phyloP scores from a whole-genome alignment of 2,113 vertebrate species.

The Micronycteris hirsuta region DNA sequence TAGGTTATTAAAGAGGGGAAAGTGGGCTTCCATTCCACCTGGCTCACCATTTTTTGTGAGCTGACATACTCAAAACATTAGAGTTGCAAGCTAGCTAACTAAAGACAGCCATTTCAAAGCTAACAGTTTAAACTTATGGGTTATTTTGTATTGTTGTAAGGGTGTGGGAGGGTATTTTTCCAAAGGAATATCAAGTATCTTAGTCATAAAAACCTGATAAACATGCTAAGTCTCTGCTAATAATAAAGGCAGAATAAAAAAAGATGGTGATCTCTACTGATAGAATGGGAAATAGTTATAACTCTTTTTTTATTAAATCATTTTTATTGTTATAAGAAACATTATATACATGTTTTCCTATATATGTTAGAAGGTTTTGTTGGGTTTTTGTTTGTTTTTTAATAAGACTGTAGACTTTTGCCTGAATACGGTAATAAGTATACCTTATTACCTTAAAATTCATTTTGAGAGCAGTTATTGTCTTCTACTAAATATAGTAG shows the following conservation, averaged over 20 bases:
- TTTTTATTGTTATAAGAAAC: not conserved
- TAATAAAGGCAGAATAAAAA: not conserved
- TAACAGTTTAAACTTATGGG: not conserved
- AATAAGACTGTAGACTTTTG: not conserved
- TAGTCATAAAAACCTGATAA: slow-evolving; percentile 26
- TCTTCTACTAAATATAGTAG: not conserved
- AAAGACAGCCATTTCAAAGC: not conserved
- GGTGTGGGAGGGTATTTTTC: not conserved
- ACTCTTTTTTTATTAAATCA: not conserved
- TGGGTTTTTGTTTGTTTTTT: not conserved
- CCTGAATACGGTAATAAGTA: not conserved
- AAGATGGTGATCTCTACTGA: not conserved
- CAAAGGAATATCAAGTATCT: slow-evolving; percentile 24
- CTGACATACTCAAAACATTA: not conserved
- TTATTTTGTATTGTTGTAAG: slow-evolving; percentile 10
- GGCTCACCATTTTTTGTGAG: not conserved
- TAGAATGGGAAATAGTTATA: not conserved
- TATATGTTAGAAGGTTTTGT: not conserved
- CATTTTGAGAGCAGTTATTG: not conserved
- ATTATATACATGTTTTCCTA: not conserved
- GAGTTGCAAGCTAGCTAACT: not conserved
- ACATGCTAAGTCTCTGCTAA: not conserved
- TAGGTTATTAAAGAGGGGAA: not conserved
- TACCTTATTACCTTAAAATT: too few species aligned
- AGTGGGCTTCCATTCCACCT: not conserved